Conservation (phyloP, 2,797 vertebrate species). For the Vultur gryphus region DNA sequence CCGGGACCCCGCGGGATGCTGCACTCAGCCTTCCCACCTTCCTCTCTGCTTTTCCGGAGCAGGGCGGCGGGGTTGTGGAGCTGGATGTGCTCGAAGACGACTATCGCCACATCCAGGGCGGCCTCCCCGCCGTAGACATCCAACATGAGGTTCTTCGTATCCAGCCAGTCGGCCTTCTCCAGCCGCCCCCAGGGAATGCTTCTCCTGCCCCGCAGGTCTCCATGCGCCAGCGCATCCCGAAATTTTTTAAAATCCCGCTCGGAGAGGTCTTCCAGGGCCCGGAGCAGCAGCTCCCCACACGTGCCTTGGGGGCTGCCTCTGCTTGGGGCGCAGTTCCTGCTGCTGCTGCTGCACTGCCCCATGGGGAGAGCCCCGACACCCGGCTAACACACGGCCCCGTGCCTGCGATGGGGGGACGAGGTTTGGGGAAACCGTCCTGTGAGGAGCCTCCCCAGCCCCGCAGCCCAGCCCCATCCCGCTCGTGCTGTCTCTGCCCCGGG, state of each 20-base stretch:
- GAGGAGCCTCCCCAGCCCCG: neutral
- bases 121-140: fast-evolving
- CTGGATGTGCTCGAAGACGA: neutral
- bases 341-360: fast-evolving
- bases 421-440: neutral
- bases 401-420: neutral
- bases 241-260: neutral
- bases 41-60: neutral
- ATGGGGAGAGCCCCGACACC: neutral
- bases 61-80: neutral
- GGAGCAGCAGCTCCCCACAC: neutral
- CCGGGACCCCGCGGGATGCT: fast-evolving
- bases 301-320: neutral
- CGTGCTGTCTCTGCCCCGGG: fast-evolving
- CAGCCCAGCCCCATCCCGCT: too few species aligned
- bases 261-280: neutral
- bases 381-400: too few species aligned
- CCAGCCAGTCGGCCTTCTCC: neutral
- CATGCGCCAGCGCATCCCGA: fast-evolving
- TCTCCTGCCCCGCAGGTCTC: neutral
- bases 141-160: neutral
- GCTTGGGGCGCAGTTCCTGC: neutral
- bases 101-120: fast-evolving
- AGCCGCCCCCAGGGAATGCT: neutral
- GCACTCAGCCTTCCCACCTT: neutral